These are phyloP conservation scores for Cataglyphis rosenhaueri DNA, from an alignment of 2,888 invertebrate species.

Conservation along the genomic window DNA sequence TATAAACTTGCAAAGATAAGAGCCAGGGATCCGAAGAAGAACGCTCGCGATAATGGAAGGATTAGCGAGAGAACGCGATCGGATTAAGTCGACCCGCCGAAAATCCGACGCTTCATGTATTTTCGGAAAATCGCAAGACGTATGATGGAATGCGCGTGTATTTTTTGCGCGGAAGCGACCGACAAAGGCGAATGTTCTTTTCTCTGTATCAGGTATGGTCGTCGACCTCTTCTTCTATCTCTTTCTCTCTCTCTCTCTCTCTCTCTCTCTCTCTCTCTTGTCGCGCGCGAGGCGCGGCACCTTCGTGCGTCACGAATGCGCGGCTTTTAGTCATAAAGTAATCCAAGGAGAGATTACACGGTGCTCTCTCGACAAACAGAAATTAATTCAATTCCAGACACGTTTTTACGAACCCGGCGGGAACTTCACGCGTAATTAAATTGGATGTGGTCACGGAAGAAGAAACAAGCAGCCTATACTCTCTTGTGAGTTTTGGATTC, in stretches of 20 bases:
- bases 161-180: conserved; percentile 26
- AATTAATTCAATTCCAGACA: conserved; percentile 53
- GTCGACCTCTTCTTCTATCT: not conserved
- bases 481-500: conserved; percentile 4
- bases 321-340: conserved; percentile 55
- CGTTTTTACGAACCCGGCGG: conserved; percentile 38
- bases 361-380: conserved; percentile 54
- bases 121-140: conserved; percentile 20
- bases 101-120: conserved; percentile 19
- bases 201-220: conserved; percentile 23
- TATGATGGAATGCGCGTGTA: not conserved
- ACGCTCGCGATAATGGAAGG: not conserved
- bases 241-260: not conserved
- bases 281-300: conserved; percentile 54
- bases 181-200: conserved; percentile 39
- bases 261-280: not conserved
- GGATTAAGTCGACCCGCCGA: conserved; percentile 28
- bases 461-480: conserved; percentile 15
- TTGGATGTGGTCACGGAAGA: conserved; percentile 49
- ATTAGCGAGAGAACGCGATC: not conserved
- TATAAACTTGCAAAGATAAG: not conserved
- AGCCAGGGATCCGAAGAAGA: not conserved
- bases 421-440: conserved; percentile 51
- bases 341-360: conserved; percentile 47
- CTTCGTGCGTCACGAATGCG: conserved; percentile 55